Evolutionary conservation across 1,140 invertebrate species (phyloP).

Genomic region (Listronotus bonariensis): DNA sequence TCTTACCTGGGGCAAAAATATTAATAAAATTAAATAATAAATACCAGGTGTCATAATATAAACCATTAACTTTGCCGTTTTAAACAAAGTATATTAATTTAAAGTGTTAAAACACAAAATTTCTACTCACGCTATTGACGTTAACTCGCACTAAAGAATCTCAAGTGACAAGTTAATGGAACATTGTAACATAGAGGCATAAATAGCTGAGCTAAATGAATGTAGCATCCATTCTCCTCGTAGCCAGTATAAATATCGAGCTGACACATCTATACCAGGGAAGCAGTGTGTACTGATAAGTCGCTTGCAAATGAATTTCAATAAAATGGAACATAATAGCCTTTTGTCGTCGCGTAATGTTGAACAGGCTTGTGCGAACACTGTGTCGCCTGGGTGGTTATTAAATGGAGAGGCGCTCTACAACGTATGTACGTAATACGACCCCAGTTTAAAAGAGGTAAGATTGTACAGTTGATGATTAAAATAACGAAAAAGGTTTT

Average conservation of each 20-base stretch:
- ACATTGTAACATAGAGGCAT: neutral
- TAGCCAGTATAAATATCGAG: slow-evolving; percentile 14
- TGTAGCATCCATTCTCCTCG: slow-evolving; percentile 10
- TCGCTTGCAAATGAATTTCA: slow-evolving; percentile 23
- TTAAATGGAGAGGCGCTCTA: neutral
- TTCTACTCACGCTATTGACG: no score
- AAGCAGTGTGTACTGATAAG: slow-evolving; percentile 22
- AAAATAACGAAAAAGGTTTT: neutral
- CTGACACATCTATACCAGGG: slow-evolving; percentile 6
- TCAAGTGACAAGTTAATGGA: no score
- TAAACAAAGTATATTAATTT: no score
- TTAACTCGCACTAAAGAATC: no score
- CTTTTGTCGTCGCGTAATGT: slow-evolving; percentile 28
- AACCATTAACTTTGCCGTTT: no score
- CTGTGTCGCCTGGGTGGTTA: neutral
- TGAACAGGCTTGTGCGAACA: slow-evolving; percentile 8
- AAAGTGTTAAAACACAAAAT: no score
- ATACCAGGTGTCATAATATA: no score
- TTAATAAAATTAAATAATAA: no score
- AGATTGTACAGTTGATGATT: neutral
- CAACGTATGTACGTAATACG: slow-evolving; percentile 1
- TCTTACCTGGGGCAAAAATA: no score
- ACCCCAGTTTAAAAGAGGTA: neutral
- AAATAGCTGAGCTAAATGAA: slow-evolving; percentile 24
- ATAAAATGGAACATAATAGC: slow-evolving; percentile 37